phyloP scores from a whole-genome alignment of 1,140 invertebrate genomes.

The Drosophila funebris region DNA sequence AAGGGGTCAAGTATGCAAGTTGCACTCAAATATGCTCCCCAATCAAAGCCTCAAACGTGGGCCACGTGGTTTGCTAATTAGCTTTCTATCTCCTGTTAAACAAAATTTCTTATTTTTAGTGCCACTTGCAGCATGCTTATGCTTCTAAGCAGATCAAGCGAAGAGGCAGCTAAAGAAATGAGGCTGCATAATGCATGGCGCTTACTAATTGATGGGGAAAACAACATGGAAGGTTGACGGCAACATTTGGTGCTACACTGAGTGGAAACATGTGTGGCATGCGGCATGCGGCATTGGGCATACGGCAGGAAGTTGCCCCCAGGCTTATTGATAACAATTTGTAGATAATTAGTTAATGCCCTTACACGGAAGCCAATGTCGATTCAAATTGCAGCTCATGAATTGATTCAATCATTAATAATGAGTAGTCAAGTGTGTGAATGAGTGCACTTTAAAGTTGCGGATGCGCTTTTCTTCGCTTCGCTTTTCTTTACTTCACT shows the following conservation, averaged over 20 bases:
- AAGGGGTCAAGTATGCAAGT: not conserved
- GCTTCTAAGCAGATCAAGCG: conserved; percentile 6
- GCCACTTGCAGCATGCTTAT: conserved; percentile 9
- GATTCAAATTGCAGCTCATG: conserved; percentile 32
- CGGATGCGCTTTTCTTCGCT: conserved; percentile 15
- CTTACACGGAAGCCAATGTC: not conserved
- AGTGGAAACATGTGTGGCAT: conserved; percentile 38
- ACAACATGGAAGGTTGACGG: conserved; percentile 33
- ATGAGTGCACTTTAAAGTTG: conserved; percentile 31
- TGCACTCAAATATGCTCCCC: not conserved
- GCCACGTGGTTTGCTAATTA: conserved; percentile 64
- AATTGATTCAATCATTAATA: conserved; percentile 15
- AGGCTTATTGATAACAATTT: conserved; percentile 7
- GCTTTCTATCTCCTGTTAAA: conserved; percentile 5
- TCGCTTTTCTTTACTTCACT: conserved; percentile 2
- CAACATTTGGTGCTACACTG: conserved; percentile 16
- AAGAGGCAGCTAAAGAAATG: not conserved
- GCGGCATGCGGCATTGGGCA: no score
- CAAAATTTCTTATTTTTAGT: not conserved
- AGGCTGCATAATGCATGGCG: conserved; percentile 57
- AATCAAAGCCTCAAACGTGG: not conserved
- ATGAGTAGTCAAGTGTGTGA: not conserved
- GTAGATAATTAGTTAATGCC: conserved; percentile 14
- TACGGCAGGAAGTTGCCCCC: conserved; percentile 50
- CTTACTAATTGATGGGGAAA: conserved; percentile 43